A percentile compares a stretch with the other conserved stretches of the same genome.
Conservation (phyloP, 2,797 vertebrate species). For the Microctenopoma lineatum region DNA sequence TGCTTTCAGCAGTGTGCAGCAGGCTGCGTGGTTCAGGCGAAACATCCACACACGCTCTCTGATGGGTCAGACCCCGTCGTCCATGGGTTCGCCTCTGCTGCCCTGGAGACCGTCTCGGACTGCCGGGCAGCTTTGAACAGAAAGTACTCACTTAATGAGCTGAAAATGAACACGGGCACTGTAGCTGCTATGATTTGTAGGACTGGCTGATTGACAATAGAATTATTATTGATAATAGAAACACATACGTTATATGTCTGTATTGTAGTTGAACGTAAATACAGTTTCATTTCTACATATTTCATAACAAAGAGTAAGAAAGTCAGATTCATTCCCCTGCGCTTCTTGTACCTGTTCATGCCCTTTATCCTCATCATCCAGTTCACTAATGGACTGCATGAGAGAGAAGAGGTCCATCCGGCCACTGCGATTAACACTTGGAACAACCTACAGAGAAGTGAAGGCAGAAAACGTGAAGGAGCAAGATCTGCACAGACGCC, state of each 20-base stretch:
- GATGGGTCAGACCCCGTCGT: constrained; percentile 74
- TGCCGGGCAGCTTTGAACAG: constrained; percentile 64
- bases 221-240: neutral
- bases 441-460: constrained; percentile 48
- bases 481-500: neutral
- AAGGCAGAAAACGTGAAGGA: neutral
- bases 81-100: constrained; percentile 72
- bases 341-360: constrained; percentile 69
- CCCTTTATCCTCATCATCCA: constrained; percentile 79
- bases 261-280: no score
- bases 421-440: constrained; percentile 81
- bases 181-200: neutral
- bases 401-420: constrained; percentile 93
- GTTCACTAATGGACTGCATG: constrained; percentile 93
- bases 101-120: constrained; percentile 74
- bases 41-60: constrained; percentile 78
- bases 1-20: constrained; percentile 6
- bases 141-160: neutral
- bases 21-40: constrained; percentile 81
- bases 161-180: neutral
- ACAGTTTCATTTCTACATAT: neutral
- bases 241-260: neutral
- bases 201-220: no score
- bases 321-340: neutral
- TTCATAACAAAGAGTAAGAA: neutral